Base-by-base conservation (phyloP, 2,888 invertebrate genomes). In the Drosophila hamatofila region DNA sequence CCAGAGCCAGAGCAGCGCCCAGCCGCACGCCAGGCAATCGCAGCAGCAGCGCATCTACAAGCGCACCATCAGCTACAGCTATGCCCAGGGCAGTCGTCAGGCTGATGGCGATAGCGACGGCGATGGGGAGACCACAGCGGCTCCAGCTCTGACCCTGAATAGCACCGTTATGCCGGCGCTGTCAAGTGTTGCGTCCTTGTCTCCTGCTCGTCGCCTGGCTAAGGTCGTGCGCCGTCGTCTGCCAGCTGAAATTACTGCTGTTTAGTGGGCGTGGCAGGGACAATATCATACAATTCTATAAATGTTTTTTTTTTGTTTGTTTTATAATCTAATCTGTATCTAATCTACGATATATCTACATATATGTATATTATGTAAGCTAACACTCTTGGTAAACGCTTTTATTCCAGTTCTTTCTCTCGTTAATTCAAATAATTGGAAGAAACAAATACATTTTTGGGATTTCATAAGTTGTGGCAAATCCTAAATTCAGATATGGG, bases 41-140 rank as follows among this genome's bases (percentile, higher is more conserved):
- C 59, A 76, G 61, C 72, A 75, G 7, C 84, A 90, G 60, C 83
- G 88, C 46, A 82, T 91, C 59, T 89, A 87, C 55, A 92, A 92
- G 72, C 86, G 92, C 52, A 91, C 90, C 60, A 80, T 90, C 21
- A 87, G 81, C 25, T 91, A 91, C 56, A 85, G 80, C 64, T 89
- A 80, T 35, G 75, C 80, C 11, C 65, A 76, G 49, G 76, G 57
- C 39, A 61, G 60, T 48, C 55, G 59, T 9, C 54, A 35, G 33
- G 37, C 30, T n/a, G 30, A 59, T 1, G 12, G 12, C 12, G 12
- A 33, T 33, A 9, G 5, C 9, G 30, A 30, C 16, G 35, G 6
- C 35, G 35, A 51, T 3, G 12, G 12, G 7, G 1, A n/a, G 16
- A 11, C 42, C 37, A 23, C 56, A 2, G 16, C 12, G 6, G 12